Evolutionary conservation across 2,113 vertebrate genomes (phyloP).

Genomic region (Pholis gunnellus): DNA sequence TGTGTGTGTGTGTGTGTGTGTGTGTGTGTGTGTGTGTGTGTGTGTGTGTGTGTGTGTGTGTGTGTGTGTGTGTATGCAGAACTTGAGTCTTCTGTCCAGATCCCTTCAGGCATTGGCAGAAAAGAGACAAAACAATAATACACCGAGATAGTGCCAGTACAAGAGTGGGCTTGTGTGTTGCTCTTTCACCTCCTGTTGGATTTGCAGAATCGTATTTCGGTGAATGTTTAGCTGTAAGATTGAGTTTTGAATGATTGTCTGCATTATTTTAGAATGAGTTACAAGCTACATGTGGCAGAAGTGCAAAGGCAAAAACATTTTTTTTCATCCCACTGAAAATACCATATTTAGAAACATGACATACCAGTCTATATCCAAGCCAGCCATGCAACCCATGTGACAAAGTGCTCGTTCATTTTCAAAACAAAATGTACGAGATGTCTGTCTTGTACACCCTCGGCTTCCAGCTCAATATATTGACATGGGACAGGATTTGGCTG

Average conservation of each 20-base stretch:
- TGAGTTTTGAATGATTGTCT: neutral
- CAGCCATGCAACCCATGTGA: neutral
- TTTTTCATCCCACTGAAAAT: neutral
- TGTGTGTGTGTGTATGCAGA: conserved; percentile 3
- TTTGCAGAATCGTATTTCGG: neutral
- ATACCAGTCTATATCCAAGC: neutral
- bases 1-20: neutral
- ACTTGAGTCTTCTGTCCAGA: conserved; percentile 33
- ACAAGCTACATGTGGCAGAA: neutral
- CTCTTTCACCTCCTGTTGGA: conserved; percentile 1
- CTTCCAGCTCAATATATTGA: neutral
- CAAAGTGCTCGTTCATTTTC: neutral
- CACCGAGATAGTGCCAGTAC: neutral
- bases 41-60: neutral
- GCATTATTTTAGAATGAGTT: conserved; percentile 9
- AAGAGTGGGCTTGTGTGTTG: neutral
- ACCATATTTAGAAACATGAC: neutral
- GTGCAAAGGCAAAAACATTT: neutral
- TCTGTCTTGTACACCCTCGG: too few species aligned
- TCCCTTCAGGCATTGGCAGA: conserved; percentile 23
- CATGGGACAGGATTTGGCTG: neutral
- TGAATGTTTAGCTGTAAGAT: neutral
- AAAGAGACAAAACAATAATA: conserved; percentile 13
- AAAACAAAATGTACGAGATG: too few species aligned
- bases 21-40: conserved; percentile 2